Percentiles rank a stretch among this genome's conserved stretches.
phyloP scores from a whole-genome alignment of 2,113 vertebrate species.

The Connochaetes taurinus region DNA sequence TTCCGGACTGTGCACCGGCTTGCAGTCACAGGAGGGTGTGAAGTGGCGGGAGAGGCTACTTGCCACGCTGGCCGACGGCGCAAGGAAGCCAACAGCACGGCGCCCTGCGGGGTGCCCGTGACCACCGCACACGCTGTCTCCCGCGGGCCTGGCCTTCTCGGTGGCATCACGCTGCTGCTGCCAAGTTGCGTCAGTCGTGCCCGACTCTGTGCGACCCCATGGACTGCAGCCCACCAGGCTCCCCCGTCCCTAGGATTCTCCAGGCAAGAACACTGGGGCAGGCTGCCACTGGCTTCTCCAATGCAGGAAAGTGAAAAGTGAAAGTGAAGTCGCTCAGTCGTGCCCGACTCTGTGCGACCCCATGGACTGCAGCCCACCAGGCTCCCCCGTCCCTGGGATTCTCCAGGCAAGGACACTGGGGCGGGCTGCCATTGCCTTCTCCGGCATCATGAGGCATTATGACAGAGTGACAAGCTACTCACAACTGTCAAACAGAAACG shows the following conservation, averaged over 20 bases:
- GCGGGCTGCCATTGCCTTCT: too few species aligned
- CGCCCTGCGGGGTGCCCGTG: background rate
- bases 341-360: accelerated
- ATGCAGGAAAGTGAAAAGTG: too few species aligned
- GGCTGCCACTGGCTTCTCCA: too few species aligned
- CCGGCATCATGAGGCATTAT: background rate
- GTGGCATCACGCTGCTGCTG: background rate
- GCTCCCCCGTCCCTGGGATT: too few species aligned
- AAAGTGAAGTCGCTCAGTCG: too few species aligned
- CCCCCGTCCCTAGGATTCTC: too few species aligned
- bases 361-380: too few species aligned
- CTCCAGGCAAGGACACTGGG: too few species aligned
- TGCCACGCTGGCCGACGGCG: background rate
- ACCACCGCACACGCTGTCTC: background rate
- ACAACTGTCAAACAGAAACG: background rate
- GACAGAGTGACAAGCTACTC: background rate
- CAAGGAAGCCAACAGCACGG: background rate
- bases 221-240: too few species aligned
- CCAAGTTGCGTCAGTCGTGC: too few species aligned
- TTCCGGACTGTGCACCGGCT: background rate
- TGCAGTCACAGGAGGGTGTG: background rate
- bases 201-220: too few species aligned
- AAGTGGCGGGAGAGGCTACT: background rate
- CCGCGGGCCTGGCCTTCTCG: background rate
- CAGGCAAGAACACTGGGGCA: too few species aligned